Evolutionary conservation across 1,140 invertebrate species (phyloP).

Genomic region (Heliothis subflexa): DNA sequence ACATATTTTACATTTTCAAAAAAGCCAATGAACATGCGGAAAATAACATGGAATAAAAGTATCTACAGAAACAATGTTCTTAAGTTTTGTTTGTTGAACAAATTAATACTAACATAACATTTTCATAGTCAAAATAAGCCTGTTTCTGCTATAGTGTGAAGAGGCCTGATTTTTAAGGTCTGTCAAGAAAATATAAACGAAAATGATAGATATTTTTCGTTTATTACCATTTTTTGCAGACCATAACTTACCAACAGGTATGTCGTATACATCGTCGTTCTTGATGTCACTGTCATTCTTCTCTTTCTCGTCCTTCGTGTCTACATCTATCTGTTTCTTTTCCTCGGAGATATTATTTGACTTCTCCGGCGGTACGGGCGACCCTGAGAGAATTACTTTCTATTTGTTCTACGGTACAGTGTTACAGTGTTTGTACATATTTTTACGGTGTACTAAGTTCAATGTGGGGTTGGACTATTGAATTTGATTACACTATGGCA

Average conservation of each 20-base stretch:
- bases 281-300: constrained; percentile 64
- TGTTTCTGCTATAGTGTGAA: constrained; percentile 23
- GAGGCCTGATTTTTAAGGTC: background rate
- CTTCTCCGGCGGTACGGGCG: constrained; percentile 64
- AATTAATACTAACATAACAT: background rate
- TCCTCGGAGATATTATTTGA: constrained; percentile 75
- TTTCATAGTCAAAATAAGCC: background rate
- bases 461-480: constrained; percentile 8
- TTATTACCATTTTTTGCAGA: background rate
- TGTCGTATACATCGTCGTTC: constrained; percentile 79
- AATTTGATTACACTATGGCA: background rate
- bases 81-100: background rate
- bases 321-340: constrained; percentile 65
- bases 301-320: constrained; percentile 62
- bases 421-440: background rate
- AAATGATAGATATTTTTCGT: background rate
- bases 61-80: background rate
- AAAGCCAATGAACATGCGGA: background rate
- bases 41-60: background rate
- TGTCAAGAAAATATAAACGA: background rate
- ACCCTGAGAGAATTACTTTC: constrained; percentile 71
- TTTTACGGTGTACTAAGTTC: background rate
- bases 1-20: background rate
- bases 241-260: constrained; percentile 76
- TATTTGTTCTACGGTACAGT: constrained; percentile 39